Evolutionary conservation across 2,888 invertebrate species (phyloP), one percentile per base, ranked within the genome.

Genomic region (Pasiphila rectangulata): DNA sequence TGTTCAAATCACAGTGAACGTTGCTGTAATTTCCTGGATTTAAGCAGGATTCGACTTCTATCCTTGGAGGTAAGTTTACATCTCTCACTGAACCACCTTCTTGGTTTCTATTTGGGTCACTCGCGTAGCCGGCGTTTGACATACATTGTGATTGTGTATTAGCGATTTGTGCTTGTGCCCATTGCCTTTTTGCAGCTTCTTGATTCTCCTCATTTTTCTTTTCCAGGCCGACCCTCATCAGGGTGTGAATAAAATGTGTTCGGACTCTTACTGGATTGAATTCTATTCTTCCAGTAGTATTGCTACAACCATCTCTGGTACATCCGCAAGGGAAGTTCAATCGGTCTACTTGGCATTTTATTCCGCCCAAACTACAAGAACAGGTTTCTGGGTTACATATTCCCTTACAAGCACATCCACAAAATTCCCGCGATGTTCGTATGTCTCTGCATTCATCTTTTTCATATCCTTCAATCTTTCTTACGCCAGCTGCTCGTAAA

Each of bases 341-440:
- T 51, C 98, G 92, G 82, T 99, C 98, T 42, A 99, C 98, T 91
- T 98, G 98, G 79, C 98, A 99, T 89, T 98, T 97, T 59, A 99
- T 98, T 52, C 97, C 98, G 30, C 96, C 96, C 72, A 95, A 93
- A 75, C 97, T 96, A 85, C 99, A 99, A 9, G 95, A 94, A 79
- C 99, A 99, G 13, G 94, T 96, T 67, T 97, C 97, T 1, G 98
- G 98, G 88, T 97, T 96, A 85, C 99, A 99, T 71, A 94, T 94
- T 38, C 95, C 95, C 79, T 96, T 95, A 75, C 98, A 98, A 34
- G 94, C 93, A 78, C 98, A 98, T 27, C 98, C 98, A 79, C 98
- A 98, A 66, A 96, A 95, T 75, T 98, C 98, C 10, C 98, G 90
- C 3, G 97, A 97, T 16, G 94, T 93, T 54, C 98, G 91, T 62